Evolutionary conservation across 2,113 vertebrate genomes (phyloP).

Genomic region (Bombycilla garrulus): DNA sequence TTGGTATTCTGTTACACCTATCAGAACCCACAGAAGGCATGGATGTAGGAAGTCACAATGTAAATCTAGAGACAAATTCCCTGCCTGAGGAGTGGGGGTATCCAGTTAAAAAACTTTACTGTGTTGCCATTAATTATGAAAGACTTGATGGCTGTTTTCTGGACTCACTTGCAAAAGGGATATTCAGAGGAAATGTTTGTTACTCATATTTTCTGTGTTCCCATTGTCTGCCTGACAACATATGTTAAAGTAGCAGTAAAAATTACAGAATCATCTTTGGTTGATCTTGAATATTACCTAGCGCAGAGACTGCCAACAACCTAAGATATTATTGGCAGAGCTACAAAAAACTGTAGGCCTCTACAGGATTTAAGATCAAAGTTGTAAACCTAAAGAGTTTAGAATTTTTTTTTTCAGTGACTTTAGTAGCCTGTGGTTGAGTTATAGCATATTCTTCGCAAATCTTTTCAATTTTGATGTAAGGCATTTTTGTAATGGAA

Average conservation of each 20-base stretch:
- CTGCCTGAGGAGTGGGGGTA: neutral
- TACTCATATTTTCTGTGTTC: neutral
- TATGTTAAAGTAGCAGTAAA: neutral
- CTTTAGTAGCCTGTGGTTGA: neutral
- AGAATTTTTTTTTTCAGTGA: neutral
- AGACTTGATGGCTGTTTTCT: neutral
- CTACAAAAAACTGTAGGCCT: neutral
- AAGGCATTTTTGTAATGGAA: neutral
- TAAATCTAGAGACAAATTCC: neutral
- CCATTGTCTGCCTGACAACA: neutral
- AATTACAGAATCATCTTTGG: neutral
- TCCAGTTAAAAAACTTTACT: neutral
- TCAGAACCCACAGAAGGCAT: neutral
- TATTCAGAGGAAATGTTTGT: neutral
- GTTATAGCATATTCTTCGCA: neutral
- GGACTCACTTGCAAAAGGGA: neutral
- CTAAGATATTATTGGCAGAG: neutral
- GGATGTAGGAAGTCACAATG: neutral
- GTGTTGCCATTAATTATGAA: neutral
- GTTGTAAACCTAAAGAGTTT: neutral
- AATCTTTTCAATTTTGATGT: neutral
- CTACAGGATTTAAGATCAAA: conserved; percentile 19
- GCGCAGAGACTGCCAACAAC: neutral
- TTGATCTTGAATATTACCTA: neutral
- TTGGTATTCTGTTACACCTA: neutral